Conservation (phyloP, 1,140 invertebrate genomes). For the Zaprionus ghesquierei region DNA sequence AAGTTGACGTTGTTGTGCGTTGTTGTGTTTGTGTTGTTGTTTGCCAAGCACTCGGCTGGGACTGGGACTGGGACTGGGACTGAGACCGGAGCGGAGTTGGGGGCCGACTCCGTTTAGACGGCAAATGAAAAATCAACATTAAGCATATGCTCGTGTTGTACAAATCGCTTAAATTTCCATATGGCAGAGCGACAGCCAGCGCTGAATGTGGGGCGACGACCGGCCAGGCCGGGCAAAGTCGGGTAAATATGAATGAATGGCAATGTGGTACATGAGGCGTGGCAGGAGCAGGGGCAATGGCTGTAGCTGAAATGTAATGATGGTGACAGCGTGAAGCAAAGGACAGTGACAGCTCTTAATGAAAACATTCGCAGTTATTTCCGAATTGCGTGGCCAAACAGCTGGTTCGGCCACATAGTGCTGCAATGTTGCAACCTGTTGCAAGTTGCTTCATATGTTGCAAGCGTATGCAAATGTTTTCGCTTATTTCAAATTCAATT, state of each 20-base stretch:
- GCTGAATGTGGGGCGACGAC: constrained; percentile 21
- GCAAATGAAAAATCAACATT: constrained; percentile 75
- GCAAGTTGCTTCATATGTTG: background rate
- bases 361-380: constrained; percentile 6
- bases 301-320: background rate
- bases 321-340: background rate
- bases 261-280: constrained; percentile 2
- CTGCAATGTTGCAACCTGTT: constrained; percentile 21
- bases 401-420: constrained; percentile 9
- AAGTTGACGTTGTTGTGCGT: background rate
- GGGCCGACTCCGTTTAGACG: constrained; percentile 5
- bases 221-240: background rate
- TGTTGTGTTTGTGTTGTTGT: constrained; percentile 4
- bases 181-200: constrained; percentile 51
- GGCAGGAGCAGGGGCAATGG: background rate
- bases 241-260: constrained; percentile 17
- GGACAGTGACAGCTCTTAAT: background rate
- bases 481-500: constrained; percentile 37
- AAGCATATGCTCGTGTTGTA: constrained; percentile 66
- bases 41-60: constrained; percentile 5
- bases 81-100: too few species aligned
- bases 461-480: constrained; percentile 31
- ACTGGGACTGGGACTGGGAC: background rate
- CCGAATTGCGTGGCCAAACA: background rate
- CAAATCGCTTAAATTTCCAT: constrained; percentile 71